Percentiles rank a stretch among this genome's conserved stretches.
These are phyloP conservation scores for Diogma glabrata DNA, from an alignment of 2,888 invertebrate genomes.

Conservation along the genomic window DNA sequence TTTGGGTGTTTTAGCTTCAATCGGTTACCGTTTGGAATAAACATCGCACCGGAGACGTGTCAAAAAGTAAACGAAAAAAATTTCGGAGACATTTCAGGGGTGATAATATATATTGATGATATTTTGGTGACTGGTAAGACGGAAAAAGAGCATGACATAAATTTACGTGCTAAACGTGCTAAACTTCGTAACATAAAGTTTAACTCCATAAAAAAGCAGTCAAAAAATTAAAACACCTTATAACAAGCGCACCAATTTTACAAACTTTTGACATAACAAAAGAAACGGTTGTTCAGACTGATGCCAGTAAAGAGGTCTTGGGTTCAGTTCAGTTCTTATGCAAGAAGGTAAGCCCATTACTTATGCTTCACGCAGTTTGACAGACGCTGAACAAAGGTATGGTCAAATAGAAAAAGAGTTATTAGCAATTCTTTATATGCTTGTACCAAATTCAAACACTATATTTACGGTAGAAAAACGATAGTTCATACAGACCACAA, in stretches of 20 bases:
- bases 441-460: too few species aligned
- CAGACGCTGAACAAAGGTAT: too few species aligned
- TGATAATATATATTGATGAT: constrained; percentile 16
- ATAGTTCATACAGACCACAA: too few species aligned
- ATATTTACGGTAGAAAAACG: too few species aligned
- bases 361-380: too few species aligned
- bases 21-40: neutral
- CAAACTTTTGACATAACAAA: neutral
- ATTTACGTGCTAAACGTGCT: too few species aligned
- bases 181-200: too few species aligned
- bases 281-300: neutral
- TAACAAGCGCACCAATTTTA: neutral
- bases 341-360: too few species aligned
- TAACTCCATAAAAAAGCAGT: too few species aligned
- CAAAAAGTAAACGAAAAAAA: neutral
- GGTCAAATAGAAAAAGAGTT: too few species aligned
- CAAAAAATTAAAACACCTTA: neutral
- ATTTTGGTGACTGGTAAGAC: constrained; percentile 13
- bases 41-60: neutral
- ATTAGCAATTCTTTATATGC: too few species aligned
- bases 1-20: neutral
- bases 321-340: too few species aligned
- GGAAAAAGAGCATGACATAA: constrained; percentile 14
- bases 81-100: neutral
- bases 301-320: neutral